phyloP scores from a whole-genome alignment of 2,888 invertebrate genomes.

The Aelia acuminata region DNA sequence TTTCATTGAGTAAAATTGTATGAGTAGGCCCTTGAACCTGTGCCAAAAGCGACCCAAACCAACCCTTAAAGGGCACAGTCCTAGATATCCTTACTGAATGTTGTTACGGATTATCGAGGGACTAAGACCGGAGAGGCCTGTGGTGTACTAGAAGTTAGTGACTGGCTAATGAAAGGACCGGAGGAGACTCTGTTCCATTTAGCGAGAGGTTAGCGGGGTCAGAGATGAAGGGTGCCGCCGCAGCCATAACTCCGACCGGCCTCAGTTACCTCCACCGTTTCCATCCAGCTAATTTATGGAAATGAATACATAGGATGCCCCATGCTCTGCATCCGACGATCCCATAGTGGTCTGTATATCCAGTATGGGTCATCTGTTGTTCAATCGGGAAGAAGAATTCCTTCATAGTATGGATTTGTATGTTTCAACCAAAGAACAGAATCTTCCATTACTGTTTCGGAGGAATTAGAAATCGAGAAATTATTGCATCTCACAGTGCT shows the following conservation, averaged over 20 bases:
- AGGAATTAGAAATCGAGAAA: too few species aligned
- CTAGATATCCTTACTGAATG: not conserved
- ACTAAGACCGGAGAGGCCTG: not conserved
- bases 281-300: slow-evolving; percentile 26
- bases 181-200: not conserved
- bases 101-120: not conserved
- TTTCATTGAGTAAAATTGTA: too few species aligned
- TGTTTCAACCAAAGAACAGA: too few species aligned
- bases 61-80: too few species aligned
- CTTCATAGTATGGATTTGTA: too few species aligned
- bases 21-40: too few species aligned
- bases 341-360: not conserved
- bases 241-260: not conserved
- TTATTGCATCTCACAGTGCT: too few species aligned
- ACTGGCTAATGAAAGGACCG: not conserved
- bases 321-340: not conserved
- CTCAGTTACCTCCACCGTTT: slow-evolving; percentile 21
- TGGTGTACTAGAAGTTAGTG: not conserved
- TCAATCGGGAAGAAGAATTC: not conserved
- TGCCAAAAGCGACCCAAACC: too few species aligned
- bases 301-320: slow-evolving; percentile 6
- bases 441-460: too few species aligned
- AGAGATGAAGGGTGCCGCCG: slow-evolving; percentile 6
- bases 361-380: not conserved
- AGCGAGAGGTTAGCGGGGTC: not conserved